Conservation (phyloP, 2,888 invertebrate species). For the Choristoneura rosaceana region DNA sequence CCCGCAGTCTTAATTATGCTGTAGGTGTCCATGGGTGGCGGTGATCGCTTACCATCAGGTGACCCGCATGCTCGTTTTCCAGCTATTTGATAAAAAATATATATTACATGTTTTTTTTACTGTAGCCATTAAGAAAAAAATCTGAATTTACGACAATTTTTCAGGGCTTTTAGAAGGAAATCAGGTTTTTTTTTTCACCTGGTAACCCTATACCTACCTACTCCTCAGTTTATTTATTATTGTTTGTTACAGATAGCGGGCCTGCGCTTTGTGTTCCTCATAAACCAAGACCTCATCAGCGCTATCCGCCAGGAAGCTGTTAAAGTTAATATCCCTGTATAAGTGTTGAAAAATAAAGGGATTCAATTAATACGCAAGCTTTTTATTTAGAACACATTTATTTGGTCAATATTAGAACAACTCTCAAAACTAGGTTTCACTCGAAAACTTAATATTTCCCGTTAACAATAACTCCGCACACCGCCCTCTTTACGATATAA, state of each 20-base stretch:
- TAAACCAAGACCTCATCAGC: constrained; percentile 96
- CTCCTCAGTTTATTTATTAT: not conserved
- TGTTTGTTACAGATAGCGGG: constrained; percentile 90
- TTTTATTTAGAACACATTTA: constrained; percentile 84
- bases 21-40: too few relatives aligned
- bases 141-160: too few relatives aligned
- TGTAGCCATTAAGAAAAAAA: too few relatives aligned
- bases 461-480: constrained; percentile 58
- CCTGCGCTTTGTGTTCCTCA: constrained; percentile 95
- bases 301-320: constrained; percentile 95
- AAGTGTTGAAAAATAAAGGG: constrained; percentile 56
- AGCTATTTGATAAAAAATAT: too few relatives aligned
- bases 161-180: too few relatives aligned
- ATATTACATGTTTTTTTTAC: too few relatives aligned
- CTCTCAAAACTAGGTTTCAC: constrained; percentile 78
- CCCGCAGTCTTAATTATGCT: too few relatives aligned
- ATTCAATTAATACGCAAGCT: constrained; percentile 42
- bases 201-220: too few relatives aligned
- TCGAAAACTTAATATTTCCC: constrained; percentile 72
- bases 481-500: constrained; percentile 50
- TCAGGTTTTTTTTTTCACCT: not conserved
- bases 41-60: too few relatives aligned
- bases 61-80: too few relatives aligned
- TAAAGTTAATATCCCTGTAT: constrained; percentile 88
- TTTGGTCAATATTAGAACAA: constrained; percentile 82